Conservation (phyloP, 2,113 vertebrate species). For the Thryonomys swinderianus region DNA sequence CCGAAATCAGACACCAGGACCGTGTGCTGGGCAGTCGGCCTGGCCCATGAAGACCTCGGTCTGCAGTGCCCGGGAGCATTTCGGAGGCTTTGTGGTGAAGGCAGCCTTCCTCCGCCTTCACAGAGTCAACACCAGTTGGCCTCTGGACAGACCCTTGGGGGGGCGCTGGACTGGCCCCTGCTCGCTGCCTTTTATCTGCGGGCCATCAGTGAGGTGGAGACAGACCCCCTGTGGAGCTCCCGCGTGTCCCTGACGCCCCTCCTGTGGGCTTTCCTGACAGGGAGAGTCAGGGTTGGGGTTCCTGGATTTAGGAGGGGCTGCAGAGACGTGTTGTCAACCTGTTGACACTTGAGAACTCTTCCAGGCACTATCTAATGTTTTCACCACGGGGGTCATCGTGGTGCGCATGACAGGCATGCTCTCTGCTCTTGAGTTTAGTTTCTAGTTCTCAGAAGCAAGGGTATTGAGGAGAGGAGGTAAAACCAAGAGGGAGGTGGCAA, state of each 20-base stretch:
- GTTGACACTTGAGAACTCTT: background rate
- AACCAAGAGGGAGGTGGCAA: background rate
- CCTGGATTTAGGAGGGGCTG: background rate
- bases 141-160: background rate
- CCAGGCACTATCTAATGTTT: background rate
- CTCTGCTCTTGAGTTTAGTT: background rate
- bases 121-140: background rate
- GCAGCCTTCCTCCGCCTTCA: background rate
- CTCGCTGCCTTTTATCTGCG: background rate
- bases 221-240: background rate
- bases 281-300: background rate
- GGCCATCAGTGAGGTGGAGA: background rate
- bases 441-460: background rate
- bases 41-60: background rate
- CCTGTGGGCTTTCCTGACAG: background rate
- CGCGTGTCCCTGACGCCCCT: fast-evolving
- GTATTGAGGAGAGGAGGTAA: background rate
- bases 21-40: background rate
- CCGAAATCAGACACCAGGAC: background rate
- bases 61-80: background rate
- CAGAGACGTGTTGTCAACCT: background rate
- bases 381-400: background rate
- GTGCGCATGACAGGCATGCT: too few relatives aligned
- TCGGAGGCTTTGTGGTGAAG: background rate
- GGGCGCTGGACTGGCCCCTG: background rate